Conservation (phyloP, 2,113 vertebrate genomes). For the Thalassarche chlororhynchos region DNA sequence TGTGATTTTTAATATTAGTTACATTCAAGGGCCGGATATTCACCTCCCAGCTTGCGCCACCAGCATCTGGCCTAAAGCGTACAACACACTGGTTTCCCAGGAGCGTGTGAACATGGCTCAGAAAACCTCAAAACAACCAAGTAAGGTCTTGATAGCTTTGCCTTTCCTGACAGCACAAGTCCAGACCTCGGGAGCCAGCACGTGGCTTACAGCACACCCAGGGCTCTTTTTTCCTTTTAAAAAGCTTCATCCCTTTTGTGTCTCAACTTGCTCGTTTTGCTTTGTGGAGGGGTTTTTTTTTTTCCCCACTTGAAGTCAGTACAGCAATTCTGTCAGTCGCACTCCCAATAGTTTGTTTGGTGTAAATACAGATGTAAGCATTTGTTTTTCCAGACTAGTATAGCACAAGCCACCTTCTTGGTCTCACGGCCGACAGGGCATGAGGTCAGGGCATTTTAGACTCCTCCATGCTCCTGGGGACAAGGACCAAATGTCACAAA, state of each 20-base stretch:
- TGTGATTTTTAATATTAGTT: not conserved
- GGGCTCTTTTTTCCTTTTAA: not conserved
- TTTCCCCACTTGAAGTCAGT: not conserved
- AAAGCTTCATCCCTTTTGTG: not conserved
- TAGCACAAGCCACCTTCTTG: not conserved
- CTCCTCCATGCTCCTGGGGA: not conserved
- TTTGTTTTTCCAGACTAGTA: not conserved
- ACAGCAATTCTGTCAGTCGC: not conserved
- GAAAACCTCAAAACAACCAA: not conserved
- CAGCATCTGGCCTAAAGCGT: not conserved
- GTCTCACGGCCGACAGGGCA: not conserved
- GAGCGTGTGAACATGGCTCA: not conserved
- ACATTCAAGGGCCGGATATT: not conserved
- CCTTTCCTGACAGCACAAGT: not conserved
- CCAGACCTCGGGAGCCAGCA: not conserved
- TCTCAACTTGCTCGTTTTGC: not conserved
- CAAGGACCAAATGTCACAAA: not conserved
- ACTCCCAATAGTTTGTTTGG: not conserved
- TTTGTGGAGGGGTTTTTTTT: not conserved
- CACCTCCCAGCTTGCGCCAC: not conserved
- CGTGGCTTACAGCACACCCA: not conserved
- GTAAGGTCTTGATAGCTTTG: not conserved
- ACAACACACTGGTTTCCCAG: not conserved
- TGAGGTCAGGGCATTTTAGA: not conserved
- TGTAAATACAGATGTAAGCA: not conserved